Evolutionary conservation across 2,113 vertebrate species (phyloP), one percentile per base, ranked within the genome.

Genomic region (Epinephelus fuscoguttatus): DNA sequence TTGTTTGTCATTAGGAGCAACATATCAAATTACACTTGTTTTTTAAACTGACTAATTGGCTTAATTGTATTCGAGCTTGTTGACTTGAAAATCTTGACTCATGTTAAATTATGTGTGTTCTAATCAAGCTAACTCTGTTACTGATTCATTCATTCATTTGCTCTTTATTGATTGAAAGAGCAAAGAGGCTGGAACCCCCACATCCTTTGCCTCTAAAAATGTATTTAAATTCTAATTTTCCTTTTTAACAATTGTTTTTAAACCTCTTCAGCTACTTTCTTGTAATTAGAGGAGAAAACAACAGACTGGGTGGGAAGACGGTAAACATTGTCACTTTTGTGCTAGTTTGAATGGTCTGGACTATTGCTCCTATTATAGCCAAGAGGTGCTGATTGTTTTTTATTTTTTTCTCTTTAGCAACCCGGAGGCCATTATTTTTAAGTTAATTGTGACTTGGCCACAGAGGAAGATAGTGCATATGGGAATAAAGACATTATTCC

Each of bases 401-500:
- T 13, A 11, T 55, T 40, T 30, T 19, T 19, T 11, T 17, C 8
- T 64, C 33, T 53, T 37, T 19, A 69, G 52, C 27, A 37, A 78
- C 27, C 45, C 55, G 0, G 4, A 25, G 75, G 53, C 13, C 17
- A n/a, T 79, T 62, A 21, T 15, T 21, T 52, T 30, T 4, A 62
- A 42, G n/a, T 79, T 62, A 61, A 79, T 53, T 70, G 57, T n/a
- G 47, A 11, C 62, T 53, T 1, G 1, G 56, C 30, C 30, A 17
- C 30, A 19, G 47, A 62, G 17, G n/a, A 56, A 13, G n/a, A 23
- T n/a, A 56, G 17, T 60, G 45, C 42, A 60, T 25, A 60, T 60
- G 42, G 27, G 23, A 62, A 62, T 70, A 62, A 52, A 61, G 45
- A 53, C 33, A 27, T 61, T 42, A 42, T 70, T 61, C 21, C 17